phyloP scores from a whole-genome alignment of 2,113 vertebrate genomes.

The Mola mola region DNA sequence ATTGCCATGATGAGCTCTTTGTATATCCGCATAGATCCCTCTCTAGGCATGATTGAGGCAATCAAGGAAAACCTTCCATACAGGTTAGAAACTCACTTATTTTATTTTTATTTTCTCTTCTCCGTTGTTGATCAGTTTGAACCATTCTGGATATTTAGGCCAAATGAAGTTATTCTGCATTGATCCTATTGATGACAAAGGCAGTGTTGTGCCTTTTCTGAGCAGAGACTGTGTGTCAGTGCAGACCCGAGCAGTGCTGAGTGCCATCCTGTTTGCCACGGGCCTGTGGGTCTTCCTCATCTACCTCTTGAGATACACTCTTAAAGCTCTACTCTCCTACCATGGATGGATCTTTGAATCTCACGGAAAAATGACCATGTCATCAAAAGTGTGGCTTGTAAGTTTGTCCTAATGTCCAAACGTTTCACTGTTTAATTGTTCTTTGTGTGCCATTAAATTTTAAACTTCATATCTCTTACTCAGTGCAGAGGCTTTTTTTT shows the following conservation, averaged over 20 bases:
- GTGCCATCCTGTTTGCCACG: conserved; percentile 88
- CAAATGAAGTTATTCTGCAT: neutral
- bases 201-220: conserved; percentile 39
- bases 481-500: neutral
- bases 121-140: neutral
- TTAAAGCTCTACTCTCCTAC: conserved; percentile 91
- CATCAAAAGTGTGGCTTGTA: conserved; percentile 91
- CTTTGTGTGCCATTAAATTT: neutral
- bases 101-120: neutral
- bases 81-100: conserved; percentile 80
- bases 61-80: conserved; percentile 85
- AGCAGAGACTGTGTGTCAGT: conserved; percentile 74
- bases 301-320: conserved; percentile 86
- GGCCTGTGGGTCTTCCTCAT: conserved; percentile 89
- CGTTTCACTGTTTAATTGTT: neutral
- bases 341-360: conserved; percentile 96
- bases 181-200: conserved; percentile 13
- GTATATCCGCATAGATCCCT: conserved; percentile 87
- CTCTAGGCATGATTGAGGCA: conserved; percentile 85
- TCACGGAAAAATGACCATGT: conserved; percentile 85
- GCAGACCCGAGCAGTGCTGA: conserved; percentile 80
- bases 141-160: neutral
- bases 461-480: neutral
- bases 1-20: conserved; percentile 88
- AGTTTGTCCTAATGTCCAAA: conserved; percentile 8